Evolutionary conservation across 2,797 vertebrate genomes (phyloP).

Genomic region (Oryzias sinensis): DNA sequence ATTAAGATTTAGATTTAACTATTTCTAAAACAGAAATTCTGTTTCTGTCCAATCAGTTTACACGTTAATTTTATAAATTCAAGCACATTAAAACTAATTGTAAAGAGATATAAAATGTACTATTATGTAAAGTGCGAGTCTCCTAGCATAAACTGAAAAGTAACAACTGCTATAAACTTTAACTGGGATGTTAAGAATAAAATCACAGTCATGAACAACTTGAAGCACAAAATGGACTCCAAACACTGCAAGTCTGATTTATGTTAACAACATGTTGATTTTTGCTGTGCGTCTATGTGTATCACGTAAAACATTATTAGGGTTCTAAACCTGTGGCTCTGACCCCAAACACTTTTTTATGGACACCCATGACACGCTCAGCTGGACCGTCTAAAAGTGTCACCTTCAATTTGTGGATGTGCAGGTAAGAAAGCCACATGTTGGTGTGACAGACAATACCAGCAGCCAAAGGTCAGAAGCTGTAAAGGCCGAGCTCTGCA

Average conservation of each 20-base stretch:
- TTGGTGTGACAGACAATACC: constrained; percentile 35
- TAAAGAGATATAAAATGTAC: too few relatives aligned
- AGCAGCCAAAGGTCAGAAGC: constrained; percentile 33
- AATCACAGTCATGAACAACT: neutral
- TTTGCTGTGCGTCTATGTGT: constrained; percentile 33
- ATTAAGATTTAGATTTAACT: too few relatives aligned
- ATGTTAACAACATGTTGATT: constrained; percentile 38
- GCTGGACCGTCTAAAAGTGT: constrained; percentile 42
- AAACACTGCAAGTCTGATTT: constrained; percentile 1
- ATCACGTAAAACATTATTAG: constrained; percentile 42
- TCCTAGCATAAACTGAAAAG: neutral
- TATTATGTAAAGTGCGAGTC: too few relatives aligned
- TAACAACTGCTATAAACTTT: neutral
- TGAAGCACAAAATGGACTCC: neutral
- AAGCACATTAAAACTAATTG: too few relatives aligned
- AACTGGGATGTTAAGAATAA: neutral
- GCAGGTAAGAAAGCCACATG: constrained; percentile 39
- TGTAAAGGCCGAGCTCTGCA: constrained; percentile 43
- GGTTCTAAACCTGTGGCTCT: constrained; percentile 35
- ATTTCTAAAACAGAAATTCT: too few relatives aligned
- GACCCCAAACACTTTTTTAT: constrained; percentile 46
- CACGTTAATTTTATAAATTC: too few relatives aligned
- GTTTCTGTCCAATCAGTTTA: too few relatives aligned
- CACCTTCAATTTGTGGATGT: constrained; percentile 40
- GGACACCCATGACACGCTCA: constrained; percentile 19